phyloP scores from a whole-genome alignment of 2,888 invertebrate species.

The Alcis repandata region DNA sequence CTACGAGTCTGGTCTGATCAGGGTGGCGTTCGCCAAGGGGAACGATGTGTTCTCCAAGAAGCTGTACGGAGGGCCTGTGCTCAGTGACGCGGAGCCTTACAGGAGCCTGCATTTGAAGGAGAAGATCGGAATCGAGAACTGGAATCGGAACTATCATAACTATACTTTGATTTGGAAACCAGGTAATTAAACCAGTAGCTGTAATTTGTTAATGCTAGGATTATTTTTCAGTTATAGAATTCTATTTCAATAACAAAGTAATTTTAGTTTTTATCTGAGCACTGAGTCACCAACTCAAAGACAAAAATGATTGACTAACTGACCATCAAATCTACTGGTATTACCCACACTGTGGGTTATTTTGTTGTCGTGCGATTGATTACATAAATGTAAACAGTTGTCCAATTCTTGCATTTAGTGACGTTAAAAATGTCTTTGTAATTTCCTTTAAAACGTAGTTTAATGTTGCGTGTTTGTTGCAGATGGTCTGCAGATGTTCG shows the following conservation, averaged over 20 bases:
- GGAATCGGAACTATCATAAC: slow-evolving; percentile 89
- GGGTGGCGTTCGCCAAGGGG: slow-evolving; percentile 90
- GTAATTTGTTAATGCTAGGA: not conserved
- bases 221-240: too few relatives aligned
- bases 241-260: too few relatives aligned
- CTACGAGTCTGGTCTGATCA: slow-evolving; percentile 90
- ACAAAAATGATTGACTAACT: not conserved
- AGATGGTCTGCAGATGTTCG: slow-evolving; percentile 82
- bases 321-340: too few relatives aligned
- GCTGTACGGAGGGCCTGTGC: slow-evolving; percentile 72
- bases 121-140: slow-evolving; percentile 75
- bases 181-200: slow-evolving; percentile 70
- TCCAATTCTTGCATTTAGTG: too few relatives aligned
- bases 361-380: not conserved
- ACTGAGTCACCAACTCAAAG: too few relatives aligned
- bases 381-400: too few relatives aligned
- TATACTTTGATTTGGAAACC: slow-evolving; percentile 90
- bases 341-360: not conserved
- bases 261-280: too few relatives aligned
- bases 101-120: slow-evolving; percentile 69
- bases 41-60: slow-evolving; percentile 81
- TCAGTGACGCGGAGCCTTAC: slow-evolving; percentile 77
- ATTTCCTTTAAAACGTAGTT: too few relatives aligned
- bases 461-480: slow-evolving; percentile 28
- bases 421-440: not conserved